Conservation (phyloP, 2,797 vertebrate species). For the Gymnocypris eckloni region DNA sequence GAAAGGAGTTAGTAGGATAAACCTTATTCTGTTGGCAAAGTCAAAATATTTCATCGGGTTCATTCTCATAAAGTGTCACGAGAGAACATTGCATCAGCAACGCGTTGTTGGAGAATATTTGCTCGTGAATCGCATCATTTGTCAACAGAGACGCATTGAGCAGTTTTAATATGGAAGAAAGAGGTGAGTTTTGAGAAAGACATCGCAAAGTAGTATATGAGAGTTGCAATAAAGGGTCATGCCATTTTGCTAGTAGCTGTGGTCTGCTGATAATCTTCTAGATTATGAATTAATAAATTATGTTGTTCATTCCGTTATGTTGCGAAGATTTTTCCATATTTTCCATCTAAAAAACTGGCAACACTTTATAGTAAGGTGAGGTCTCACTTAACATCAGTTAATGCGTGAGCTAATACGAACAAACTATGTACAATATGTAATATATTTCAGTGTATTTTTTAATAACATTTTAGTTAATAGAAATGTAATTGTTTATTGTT, state of each 20-base stretch:
- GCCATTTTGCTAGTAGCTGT: no score
- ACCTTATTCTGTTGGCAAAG: neutral
- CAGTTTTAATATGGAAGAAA: slow-evolving; percentile 71
- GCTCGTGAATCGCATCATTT: neutral
- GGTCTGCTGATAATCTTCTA: neutral
- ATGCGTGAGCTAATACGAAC: neutral
- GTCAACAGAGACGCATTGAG: neutral
- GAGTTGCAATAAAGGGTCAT: no score
- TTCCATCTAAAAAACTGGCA: no score
- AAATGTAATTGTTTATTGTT: neutral
- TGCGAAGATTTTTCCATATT: no score
- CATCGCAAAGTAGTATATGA: neutral
- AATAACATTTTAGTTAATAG: neutral
- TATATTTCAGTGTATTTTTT: neutral
- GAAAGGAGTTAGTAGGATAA: neutral
- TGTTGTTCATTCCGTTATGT: neutral
- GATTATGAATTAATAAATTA: neutral
- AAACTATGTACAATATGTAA: neutral
- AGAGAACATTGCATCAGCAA: slow-evolving; percentile 9
- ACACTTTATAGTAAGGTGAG: no score
- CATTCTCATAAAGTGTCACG: neutral
- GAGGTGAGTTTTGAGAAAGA: slow-evolving; percentile 64
- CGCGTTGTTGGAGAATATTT: neutral
- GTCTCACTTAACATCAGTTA: neutral
- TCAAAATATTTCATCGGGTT: neutral